Base-by-base conservation (phyloP, 2,797 vertebrate species). In the Arrhamphus sclerolepis region DNA sequence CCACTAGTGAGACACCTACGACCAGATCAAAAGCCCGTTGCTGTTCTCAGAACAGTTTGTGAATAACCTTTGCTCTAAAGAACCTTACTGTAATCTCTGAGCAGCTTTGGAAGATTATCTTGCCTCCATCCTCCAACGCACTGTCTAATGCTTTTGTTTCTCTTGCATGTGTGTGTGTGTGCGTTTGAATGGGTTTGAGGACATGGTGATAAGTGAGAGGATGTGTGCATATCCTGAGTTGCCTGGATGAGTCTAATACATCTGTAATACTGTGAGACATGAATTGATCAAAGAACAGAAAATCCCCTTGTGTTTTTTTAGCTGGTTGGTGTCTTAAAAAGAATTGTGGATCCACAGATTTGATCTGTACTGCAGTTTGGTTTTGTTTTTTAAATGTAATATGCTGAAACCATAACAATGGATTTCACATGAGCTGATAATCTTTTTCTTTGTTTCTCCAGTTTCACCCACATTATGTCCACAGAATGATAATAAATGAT, bases 91-190 rank as follows among this genome's bases (percentile, higher is more conserved):
- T 92, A 93, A 93, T 91, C 90, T 87, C 82, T 75, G 83, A 87
- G 81, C 86, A 86, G 90, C 86, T 93, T 91, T 88, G 84, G 73
- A 66, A 87, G 92, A 91, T 93, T 91, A 94, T 91, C 88, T 86
- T 75, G 70, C 81, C 80, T 82, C 80, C 74, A 85, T 90, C 90
- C 89, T 86, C 78, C 79, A 89, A 80, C 66, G 68, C 80, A 69
- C 73, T 48, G 74, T 84, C 79, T 87, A 90, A 91, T 88, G 85
- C 89, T 83, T 90, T 91, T 93, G 91, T 92, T 87, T 86, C 56
- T 70, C 72, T 79, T 14, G 74, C 75, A 73, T 28, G 3, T 31
- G 53, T 55, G 51, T 26, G 8, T 26, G 3, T 42, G 51, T 73
- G 67, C 61, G 34, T 53, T 24, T 59, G 48, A 14, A 34, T 75